Evolutionary conservation across 1,140 invertebrate species (phyloP).

Genomic region (Hyphantria cunea): DNA sequence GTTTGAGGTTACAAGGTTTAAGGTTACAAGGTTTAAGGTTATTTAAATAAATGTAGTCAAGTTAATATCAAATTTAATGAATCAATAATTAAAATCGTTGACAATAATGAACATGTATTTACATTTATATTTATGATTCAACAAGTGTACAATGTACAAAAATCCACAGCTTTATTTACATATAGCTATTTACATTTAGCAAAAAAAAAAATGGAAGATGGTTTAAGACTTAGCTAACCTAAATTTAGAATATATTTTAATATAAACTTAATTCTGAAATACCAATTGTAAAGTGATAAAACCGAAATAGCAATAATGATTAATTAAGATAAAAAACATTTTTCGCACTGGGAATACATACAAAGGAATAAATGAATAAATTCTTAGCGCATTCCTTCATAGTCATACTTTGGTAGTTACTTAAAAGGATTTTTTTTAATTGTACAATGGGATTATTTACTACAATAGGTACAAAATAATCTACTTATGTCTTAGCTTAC

Average conservation of each 20-base stretch:
- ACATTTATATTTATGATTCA: slow-evolving; percentile 31
- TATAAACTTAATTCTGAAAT: neutral
- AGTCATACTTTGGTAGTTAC: too few species aligned
- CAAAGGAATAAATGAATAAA: slow-evolving; percentile 2
- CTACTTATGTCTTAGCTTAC: too few species aligned
- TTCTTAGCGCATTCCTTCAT: too few species aligned
- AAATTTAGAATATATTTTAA: slow-evolving; percentile 21
- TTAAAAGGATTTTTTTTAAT: too few species aligned
- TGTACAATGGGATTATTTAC: too few species aligned
- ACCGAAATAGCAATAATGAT: neutral
- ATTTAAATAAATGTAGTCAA: too few species aligned
- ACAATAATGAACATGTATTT: slow-evolving; percentile 33
- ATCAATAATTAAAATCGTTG: slow-evolving; percentile 29
- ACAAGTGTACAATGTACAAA: slow-evolving; percentile 34
- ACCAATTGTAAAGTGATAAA: neutral
- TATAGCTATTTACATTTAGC: slow-evolving; percentile 34
- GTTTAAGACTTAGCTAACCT: slow-evolving; percentile 21
- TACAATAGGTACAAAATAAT: too few species aligned
- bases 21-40: too few species aligned
- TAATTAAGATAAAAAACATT: neutral
- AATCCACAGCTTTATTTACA: slow-evolving; percentile 37
- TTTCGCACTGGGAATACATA: neutral
- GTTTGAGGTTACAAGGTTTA: too few species aligned
- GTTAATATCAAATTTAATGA: slow-evolving; percentile 35
- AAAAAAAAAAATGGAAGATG: slow-evolving; percentile 36